Percentiles rank a stretch among this genome's conserved stretches.
Conservation (phyloP, 2,797 vertebrate species). For the Esox masquinongy region DNA sequence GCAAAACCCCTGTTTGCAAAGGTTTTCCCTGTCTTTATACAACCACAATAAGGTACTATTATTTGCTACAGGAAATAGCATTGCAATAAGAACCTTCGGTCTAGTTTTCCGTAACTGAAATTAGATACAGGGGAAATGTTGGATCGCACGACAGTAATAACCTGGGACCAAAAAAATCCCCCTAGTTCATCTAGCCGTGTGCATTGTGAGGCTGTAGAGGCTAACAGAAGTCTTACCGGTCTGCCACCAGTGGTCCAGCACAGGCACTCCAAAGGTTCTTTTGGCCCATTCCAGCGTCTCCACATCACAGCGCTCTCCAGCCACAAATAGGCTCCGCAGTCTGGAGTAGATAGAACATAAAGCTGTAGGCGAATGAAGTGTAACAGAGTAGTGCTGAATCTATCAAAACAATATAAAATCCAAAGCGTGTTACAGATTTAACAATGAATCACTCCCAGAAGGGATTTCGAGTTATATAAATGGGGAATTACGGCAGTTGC, state of each 20-base stretch:
- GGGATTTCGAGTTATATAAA: background rate
- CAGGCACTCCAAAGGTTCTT: conserved; percentile 86
- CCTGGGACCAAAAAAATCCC: background rate
- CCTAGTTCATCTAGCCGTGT: background rate
- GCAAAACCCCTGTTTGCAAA: no score
- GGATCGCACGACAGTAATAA: background rate
- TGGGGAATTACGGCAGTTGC: background rate
- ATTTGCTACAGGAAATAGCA: no score
- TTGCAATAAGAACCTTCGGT: background rate
- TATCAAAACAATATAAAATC: background rate
- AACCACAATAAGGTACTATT: no score
- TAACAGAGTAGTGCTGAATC: background rate
- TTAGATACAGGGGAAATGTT: background rate
- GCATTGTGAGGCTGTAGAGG: background rate
- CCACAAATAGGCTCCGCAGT: conserved; percentile 86
- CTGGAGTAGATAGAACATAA: conserved; percentile 58
- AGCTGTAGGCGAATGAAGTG: background rate
- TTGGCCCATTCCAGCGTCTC: conserved; percentile 94
- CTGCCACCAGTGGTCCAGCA: conserved; percentile 99
- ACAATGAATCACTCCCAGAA: background rate
- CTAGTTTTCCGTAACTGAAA: background rate
- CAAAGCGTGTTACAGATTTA: background rate
- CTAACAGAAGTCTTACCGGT: conserved; percentile 80
- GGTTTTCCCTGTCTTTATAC: no score
- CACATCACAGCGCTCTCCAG: conserved; percentile 92